phyloP scores from a whole-genome alignment of 1,140 invertebrate genomes.

The Oreohelix idahoensis region DNA sequence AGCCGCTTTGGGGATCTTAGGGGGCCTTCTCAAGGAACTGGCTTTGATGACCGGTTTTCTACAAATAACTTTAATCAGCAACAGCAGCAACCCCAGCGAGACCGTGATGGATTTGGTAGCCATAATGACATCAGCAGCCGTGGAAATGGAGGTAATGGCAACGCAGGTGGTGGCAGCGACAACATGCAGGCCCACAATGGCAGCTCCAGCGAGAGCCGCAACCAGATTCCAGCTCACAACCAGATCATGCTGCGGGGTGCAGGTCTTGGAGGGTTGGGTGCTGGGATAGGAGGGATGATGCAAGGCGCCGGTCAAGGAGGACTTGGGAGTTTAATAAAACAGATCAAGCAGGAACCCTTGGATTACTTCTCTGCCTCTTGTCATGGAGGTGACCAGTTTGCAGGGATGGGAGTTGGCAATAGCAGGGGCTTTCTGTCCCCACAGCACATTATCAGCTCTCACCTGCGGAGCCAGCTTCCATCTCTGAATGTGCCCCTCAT shows the following conservation, averaged over 20 bases:
- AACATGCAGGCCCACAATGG: neutral
- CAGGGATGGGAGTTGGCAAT: conserved; percentile 14
- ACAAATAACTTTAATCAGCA: conserved; percentile 13
- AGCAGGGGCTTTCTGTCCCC: conserved; percentile 28
- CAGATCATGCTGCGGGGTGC: conserved; percentile 26
- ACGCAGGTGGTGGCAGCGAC: neutral
- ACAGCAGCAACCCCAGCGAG: conserved; percentile 25
- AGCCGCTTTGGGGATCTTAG: conserved; percentile 40
- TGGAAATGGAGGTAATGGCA: neutral
- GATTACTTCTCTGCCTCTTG: conserved; percentile 35
- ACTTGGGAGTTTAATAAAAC: conserved; percentile 21
- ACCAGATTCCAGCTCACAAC: conserved; percentile 37
- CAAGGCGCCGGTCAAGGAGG: neutral
- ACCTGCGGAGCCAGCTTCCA: conserved; percentile 20
- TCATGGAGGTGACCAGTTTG: conserved; percentile 34
- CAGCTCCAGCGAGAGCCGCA: conserved; percentile 2
- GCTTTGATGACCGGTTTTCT: conserved; percentile 35
- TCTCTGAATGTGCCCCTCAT: conserved; percentile 36
- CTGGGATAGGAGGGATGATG: conserved; percentile 16
- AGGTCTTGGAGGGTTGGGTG: neutral
- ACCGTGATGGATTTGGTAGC: conserved; percentile 32
- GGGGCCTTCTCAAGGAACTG: conserved; percentile 12
- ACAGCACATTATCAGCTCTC: conserved; percentile 35
- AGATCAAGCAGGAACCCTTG: conserved; percentile 40
- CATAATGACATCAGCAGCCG: conserved; percentile 9